Base-by-base conservation (phyloP, 2,113 vertebrate species). In the Gracilinanus agilis region DNA sequence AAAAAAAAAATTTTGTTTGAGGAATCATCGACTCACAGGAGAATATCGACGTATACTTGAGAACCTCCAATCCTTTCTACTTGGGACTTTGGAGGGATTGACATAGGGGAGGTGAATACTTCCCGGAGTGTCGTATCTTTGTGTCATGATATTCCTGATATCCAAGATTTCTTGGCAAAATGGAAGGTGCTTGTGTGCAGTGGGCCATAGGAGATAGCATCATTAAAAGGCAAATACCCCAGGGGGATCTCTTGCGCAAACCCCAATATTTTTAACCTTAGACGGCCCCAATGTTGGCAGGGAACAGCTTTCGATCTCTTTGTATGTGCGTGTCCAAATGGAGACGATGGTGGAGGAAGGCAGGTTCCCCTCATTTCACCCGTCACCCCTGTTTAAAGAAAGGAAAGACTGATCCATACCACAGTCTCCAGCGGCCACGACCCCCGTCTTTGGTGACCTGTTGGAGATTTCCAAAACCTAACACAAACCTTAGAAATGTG, bases 101-200 rank as follows among this genome's bases (percentile, higher is more conserved):
- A 95, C 91, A 95, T 95, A 90, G 94, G 75, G 96, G 83, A 58
- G 94, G 93, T 92, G 97, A 96, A 97, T 97, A 97, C 16, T 97
- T 96, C 90, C 92, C 95, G 96, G 96, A 96, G 95, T 95, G 90
- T 94, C 44, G 94, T 97, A 96, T 91, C 92, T 92, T 94, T 96
- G 89, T 29, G 94, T 96, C 96, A 92, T 96, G 94, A 97, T 97
- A 97, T 96, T 98, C 96, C 92, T 94, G 91, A 88, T 96, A 96
- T 95, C 88, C 88, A 95, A 96, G 97, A 97, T 89, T 55, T 98
- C 91, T 93, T 94, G 90, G 93, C 95, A 92, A 91, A 91, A 75
- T 95, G 96, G 96, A 95, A 90, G 94, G 90, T 54, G 96, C 94
- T 95, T 97, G 93, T 96, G 2, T 97, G 95, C 92, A 93, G 90